These are phyloP conservation scores for Dendrolimus houi DNA, from an alignment of 2,888 invertebrate species.

Conservation along the genomic window DNA sequence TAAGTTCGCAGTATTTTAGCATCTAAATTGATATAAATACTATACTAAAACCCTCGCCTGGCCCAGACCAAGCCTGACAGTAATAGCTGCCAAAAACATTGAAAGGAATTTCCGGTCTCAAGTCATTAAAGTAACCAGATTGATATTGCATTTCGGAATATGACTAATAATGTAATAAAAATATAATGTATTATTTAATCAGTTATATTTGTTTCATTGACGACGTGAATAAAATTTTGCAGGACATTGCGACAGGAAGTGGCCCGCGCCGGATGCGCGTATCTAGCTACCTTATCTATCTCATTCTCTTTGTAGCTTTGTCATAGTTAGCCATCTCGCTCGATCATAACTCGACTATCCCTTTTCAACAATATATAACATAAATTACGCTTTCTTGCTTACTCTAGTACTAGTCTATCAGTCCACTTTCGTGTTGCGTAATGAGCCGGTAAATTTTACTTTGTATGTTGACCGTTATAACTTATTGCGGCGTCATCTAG, in stretches of 20 bases:
- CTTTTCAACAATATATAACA: constrained; percentile 28
- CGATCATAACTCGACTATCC: constrained; percentile 30
- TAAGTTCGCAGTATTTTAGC: too few relatives aligned
- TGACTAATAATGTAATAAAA: constrained; percentile 5
- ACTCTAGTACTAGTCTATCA: constrained; percentile 21
- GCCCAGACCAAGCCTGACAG: background rate
- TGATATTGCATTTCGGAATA: background rate
- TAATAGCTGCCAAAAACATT: background rate
- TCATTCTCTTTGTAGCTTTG: constrained; percentile 52
- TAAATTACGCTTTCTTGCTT: constrained; percentile 36
- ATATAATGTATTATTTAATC: constrained; percentile 10
- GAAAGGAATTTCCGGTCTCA: background rate
- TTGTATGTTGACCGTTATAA: constrained; percentile 56
- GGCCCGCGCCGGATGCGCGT: constrained; percentile 54
- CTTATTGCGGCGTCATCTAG: constrained; percentile 53
- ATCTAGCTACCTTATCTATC: constrained; percentile 68
- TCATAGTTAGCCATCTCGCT: constrained; percentile 46
- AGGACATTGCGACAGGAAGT: constrained; percentile 54
- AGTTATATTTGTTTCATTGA: constrained; percentile 12
- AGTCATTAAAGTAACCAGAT: background rate
- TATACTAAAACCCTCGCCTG: too few relatives aligned
- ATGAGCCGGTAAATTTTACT: constrained; percentile 63
- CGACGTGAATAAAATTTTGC: constrained; percentile 23
- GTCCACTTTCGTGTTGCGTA: constrained; percentile 55
- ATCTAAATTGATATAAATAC: too few relatives aligned